A percentile compares a stretch with the other conserved stretches of the same genome.
Conservation (phyloP, 92 coral and sea anemone genomes). For the Epizoanthus ramosus region DNA sequence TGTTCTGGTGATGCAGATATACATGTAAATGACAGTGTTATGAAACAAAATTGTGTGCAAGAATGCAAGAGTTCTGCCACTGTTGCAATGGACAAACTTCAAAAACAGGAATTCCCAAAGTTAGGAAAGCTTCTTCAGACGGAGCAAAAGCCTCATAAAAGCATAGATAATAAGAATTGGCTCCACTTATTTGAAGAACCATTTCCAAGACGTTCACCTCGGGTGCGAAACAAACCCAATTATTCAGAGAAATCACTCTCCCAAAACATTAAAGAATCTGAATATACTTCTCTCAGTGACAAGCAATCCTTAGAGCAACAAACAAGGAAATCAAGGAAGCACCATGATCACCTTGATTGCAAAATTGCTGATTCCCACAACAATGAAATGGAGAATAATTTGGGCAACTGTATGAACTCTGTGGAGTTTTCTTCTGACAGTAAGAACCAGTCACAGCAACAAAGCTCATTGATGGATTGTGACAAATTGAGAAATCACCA, state of each 20-base stretch:
- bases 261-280: conserved; percentile 1
- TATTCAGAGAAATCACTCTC: not conserved
- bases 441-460: not conserved
- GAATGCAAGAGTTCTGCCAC: not conserved
- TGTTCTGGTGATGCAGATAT: not conserved
- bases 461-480: not conserved
- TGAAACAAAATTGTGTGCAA: not conserved
- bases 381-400: not conserved
- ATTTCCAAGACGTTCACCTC: conserved; percentile 82
- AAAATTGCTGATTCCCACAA: not conserved
- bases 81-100: not conserved
- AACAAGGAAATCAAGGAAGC: not conserved
- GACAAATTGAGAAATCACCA: not conserved
- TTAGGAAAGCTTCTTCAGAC: not conserved
- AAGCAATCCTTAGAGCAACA: not conserved
- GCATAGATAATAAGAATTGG: conserved; percentile 51
- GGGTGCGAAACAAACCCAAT: conserved; percentile 51
- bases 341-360: not conserved
- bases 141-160: not conserved
- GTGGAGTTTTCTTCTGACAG: not conserved
- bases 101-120: not conserved
- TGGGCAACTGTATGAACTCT: not conserved
- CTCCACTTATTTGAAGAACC: conserved; percentile 79
- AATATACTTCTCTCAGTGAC: not conserved
- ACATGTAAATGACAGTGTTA: no score